These are phyloP conservation scores for Drosophila bocki DNA, from an alignment of 1,140 invertebrate genomes.

Conservation along the genomic window DNA sequence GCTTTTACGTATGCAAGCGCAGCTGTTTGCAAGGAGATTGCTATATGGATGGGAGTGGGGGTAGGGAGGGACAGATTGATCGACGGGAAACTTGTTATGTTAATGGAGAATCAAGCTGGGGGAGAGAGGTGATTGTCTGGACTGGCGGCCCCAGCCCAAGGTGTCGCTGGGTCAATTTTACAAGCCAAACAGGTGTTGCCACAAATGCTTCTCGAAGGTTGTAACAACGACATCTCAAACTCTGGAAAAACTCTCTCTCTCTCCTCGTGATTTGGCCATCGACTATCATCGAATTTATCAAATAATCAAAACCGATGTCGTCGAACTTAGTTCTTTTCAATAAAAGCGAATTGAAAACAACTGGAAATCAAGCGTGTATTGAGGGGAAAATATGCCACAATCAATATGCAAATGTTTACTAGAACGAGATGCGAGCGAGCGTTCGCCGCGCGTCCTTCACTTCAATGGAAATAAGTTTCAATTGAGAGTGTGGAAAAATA, in stretches of 20 bases:
- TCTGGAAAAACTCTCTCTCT: constrained; percentile 17
- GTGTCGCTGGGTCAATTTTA: constrained; percentile 51
- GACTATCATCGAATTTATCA: constrained; percentile 26
- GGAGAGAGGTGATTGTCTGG: constrained; percentile 48
- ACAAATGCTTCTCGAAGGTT: constrained; percentile 53
- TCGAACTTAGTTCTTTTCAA: constrained; percentile 69
- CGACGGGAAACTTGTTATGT: constrained; percentile 61
- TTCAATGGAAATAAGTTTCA: constrained; percentile 64
- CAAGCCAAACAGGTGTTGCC: constrained; percentile 54
- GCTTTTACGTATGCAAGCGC: constrained; percentile 33
- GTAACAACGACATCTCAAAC: constrained; percentile 2
- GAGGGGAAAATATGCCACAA: constrained; percentile 65
- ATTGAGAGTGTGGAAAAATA: constrained; percentile 46
- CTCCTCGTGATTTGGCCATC: constrained; percentile 18
- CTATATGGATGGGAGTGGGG: constrained; percentile 6
- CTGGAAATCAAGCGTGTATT: constrained; percentile 39
- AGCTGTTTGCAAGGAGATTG: constrained; percentile 32
- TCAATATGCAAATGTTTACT: constrained; percentile 76
- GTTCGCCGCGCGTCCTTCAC: constrained; percentile 60
- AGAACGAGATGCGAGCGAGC: constrained; percentile 29
- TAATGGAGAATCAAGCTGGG: constrained; percentile 47
- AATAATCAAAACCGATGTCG: constrained; percentile 52
- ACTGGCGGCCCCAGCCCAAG: constrained; percentile 50
- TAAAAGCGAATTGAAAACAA: constrained; percentile 67
- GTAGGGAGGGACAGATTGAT: constrained; percentile 6